Conservation (phyloP, 2,888 invertebrate species). For the Drosophila falleni region DNA sequence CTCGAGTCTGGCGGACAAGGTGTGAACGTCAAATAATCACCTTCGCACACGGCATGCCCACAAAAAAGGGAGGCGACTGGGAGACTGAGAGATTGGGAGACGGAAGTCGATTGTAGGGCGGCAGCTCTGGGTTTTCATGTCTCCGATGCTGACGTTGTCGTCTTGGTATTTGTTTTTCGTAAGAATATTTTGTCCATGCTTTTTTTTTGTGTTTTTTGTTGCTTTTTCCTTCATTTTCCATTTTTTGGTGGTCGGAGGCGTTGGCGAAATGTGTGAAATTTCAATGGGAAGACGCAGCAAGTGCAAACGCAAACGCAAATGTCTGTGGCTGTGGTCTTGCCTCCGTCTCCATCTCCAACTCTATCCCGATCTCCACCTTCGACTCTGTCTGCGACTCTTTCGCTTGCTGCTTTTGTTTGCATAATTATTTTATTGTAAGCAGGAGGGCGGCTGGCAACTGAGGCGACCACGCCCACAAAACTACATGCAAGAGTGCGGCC, state of each 20-base stretch:
- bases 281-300: conserved; percentile 55
- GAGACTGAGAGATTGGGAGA: conserved; percentile 2
- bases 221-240: background rate
- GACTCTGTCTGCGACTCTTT: conserved; percentile 26
- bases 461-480: conserved; percentile 45
- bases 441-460: conserved; percentile 10
- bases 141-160: conserved; percentile 35
- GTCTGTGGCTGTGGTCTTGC: conserved; percentile 47
- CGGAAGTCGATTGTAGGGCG: conserved; percentile 32
- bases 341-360: background rate
- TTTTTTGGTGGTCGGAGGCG: conserved; percentile 28
- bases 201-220: conserved; percentile 25
- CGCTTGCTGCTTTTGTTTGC: conserved; percentile 62
- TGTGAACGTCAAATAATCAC: conserved; percentile 81
- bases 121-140: conserved; percentile 33
- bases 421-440: conserved; percentile 76
- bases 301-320: conserved; percentile 19
- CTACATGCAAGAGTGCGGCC: conserved; percentile 54
- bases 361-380: conserved; percentile 1
- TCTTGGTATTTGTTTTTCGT: conserved; percentile 67
- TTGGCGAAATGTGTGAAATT: conserved; percentile 69
- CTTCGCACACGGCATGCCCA: conserved; percentile 67
- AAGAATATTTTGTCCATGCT: conserved; percentile 63
- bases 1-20: conserved; percentile 63
- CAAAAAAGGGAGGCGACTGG: conserved; percentile 23